These are phyloP conservation scores for Psophia crepitans DNA, from an alignment of 2,113 vertebrate genomes.

Conservation along the genomic window DNA sequence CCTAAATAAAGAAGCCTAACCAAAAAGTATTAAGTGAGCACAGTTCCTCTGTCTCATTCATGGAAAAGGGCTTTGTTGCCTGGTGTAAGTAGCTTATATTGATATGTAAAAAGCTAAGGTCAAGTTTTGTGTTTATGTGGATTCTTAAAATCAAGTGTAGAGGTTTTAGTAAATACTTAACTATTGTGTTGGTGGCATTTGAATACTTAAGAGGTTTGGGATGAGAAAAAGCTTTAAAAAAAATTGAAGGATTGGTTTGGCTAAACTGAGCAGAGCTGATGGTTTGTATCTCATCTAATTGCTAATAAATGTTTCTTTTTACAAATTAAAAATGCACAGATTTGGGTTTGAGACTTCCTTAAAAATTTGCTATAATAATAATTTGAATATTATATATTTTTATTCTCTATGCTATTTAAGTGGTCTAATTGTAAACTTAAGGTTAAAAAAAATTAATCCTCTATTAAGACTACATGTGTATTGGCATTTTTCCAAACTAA, in stretches of 20 bases:
- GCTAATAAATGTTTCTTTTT: not conserved
- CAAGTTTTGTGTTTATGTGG: not conserved
- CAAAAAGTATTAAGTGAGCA: not conserved
- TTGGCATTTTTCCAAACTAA: not conserved
- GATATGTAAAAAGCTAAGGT: not conserved
- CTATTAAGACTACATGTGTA: rapidly evolving
- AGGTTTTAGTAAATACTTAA: not conserved
- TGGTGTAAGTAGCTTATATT: not conserved
- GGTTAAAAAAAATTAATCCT: not conserved
- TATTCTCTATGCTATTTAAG: rapidly evolving
- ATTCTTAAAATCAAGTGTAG: not conserved
- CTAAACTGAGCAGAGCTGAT: not conserved
- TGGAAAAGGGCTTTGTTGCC: not conserved
- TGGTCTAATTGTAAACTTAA: not conserved
- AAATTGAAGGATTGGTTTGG: not conserved
- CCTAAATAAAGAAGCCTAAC: not conserved
- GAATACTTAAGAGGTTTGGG: not conserved
- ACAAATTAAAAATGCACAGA: not conserved
- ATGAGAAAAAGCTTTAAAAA: not conserved
- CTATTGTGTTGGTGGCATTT: not conserved
- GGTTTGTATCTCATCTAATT: not conserved
- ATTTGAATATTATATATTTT: not conserved
- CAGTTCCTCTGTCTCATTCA: not conserved
- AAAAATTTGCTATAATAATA: not conserved
- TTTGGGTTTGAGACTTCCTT: not conserved